Base-by-base conservation (phyloP, 2,888 invertebrate species). In the Nineta flava region DNA sequence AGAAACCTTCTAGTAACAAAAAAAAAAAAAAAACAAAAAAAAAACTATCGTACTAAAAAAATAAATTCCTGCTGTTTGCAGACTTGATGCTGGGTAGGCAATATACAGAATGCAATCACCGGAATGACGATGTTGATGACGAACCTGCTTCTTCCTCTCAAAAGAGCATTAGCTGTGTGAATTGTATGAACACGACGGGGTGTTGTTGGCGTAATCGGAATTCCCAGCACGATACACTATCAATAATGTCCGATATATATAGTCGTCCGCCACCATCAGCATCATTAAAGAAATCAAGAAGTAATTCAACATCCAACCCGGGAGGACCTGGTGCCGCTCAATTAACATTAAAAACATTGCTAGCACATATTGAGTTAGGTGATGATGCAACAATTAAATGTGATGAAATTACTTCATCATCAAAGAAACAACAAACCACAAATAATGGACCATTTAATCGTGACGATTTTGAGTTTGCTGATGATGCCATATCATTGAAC, bases 201-300 rank as follows among this genome's bases (percentile, higher is more conserved):
- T 65, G 64, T 62, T 61, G 65, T 54, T 54, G 54, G 55, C 57
- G 53, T 50, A 53, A 52, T 48, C 61, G 61, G 57, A 58, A 58
- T 55, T 65, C 64, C 55, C 62, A 65, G 53, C 55, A 52, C 53
- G 66, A 64, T 55, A 65, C 67, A 56, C 57, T 65, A 32, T 61
- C 62, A 3, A 60, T 67, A 66, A 73, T 75, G 69, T 74, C 78
- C 49, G 78, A 78, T 61, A 70, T 79, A 60, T 79, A 77, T 67
- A 69, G 72, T 59, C 70, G 73, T 53, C 57, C 16, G 65, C 65
- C 66, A 41, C 55, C 57, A 34, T 59, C 38, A 9, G 15, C 19
- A 9, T 45, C 35, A 38, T 21, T 50, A 47, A 47, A 51, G 51
- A 47, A 47, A 12, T 38, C 38, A 15, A 15, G n/a, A n/a, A 38